Evolutionary conservation across 2,797 vertebrate species (phyloP), one percentile per base, ranked within the genome.

Genomic region (Labroides dimidiatus): DNA sequence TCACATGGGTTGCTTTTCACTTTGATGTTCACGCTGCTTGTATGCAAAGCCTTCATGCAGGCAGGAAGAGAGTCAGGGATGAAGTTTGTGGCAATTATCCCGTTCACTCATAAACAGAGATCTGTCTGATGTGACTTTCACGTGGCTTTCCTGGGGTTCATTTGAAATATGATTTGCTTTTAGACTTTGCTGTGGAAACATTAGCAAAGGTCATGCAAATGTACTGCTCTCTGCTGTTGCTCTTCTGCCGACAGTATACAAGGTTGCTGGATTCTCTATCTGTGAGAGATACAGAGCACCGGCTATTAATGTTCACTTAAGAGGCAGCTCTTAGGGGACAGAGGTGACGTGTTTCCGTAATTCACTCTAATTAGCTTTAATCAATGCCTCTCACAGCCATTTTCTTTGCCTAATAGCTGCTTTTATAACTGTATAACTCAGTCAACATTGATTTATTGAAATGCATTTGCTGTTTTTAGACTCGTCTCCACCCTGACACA

Each of bases 1-100:
- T 84, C 77, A 77, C 73, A 71, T 44, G 68, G 77, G 72, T 57
- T 39, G 69, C 44, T 54, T 72, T n/a, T 61, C 21, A 37, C 75
- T 87, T 88, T 87, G 82, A 89, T 85, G 82, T 87, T 44, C 14
- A 45, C 56, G 20, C 70, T 45, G 62, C 64, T 69, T 11, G 33
- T 12, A 21, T 78, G 71, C 37, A 70, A 71, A 78, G 59, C 60
- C 41, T 70, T 50, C 30, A 65, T 60, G 61, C 19, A 64, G 50
- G 44, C 36, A 56, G 52, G 23, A 1, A 42, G 47, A 45, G 77
- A 69, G 75, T 57, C 62, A 69, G 52, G 58, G 60, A 81, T 68
- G 71, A n/a, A 80, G 69, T 74, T 80, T 75, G 72, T 86, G 70
- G 78, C 80, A 87, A 73, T 69, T 65, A 64, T 50, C 75, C 47